phyloP scores from a whole-genome alignment of 2,113 vertebrate species.

The Patagioenas fasciata region DNA sequence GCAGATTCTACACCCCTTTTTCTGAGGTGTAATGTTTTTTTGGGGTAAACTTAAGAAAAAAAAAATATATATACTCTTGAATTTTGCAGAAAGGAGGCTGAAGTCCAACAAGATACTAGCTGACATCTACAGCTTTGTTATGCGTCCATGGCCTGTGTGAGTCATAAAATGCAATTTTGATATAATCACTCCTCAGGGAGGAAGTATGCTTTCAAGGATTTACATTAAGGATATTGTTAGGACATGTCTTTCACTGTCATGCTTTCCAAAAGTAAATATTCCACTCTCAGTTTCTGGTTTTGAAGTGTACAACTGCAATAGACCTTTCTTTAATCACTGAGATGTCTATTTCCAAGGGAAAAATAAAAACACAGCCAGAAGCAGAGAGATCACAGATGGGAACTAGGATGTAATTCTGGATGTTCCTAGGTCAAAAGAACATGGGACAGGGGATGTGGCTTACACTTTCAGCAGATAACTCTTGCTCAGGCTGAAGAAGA shows the following conservation, averaged over 20 bases:
- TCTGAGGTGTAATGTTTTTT: background rate
- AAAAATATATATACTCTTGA: background rate
- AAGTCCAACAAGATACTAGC: background rate
- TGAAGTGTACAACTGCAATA: background rate
- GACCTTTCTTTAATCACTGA: background rate
- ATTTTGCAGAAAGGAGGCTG: background rate
- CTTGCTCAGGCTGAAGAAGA: constrained; percentile 68
- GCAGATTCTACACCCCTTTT: background rate
- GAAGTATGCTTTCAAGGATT: background rate
- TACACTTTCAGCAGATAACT: constrained; percentile 67
- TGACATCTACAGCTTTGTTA: background rate
- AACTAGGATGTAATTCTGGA: background rate
- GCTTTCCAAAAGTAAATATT: background rate
- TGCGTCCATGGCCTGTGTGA: background rate
- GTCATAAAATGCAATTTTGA: background rate
- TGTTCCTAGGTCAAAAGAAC: background rate
- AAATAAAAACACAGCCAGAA: background rate
- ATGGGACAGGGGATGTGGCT: background rate
- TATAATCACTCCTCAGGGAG: background rate
- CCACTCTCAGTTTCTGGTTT: background rate
- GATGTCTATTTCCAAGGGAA: background rate
- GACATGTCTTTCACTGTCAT: background rate
- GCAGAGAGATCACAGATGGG: background rate
- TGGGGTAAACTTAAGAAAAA: background rate
- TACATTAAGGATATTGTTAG: background rate